phyloP scores from a whole-genome alignment of 1,140 invertebrate species.

The Heliconius congener region DNA sequence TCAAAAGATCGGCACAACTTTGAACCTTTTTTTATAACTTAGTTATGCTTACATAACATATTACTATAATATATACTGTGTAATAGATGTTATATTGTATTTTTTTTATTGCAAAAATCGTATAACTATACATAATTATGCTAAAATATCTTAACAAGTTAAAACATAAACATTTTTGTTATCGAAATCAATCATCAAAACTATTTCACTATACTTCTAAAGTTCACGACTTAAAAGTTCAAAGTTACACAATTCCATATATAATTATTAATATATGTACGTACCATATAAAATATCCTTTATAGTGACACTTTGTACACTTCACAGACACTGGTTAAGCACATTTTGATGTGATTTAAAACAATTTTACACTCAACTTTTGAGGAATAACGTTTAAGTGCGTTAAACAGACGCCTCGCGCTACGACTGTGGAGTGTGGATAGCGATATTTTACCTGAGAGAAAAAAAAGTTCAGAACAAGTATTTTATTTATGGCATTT shows the following conservation, averaged over 20 bases:
- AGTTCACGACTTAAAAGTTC: slow-evolving; percentile 9
- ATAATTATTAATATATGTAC: not conserved
- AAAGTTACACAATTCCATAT: not conserved
- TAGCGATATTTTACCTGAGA: slow-evolving; percentile 77
- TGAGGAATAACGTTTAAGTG: slow-evolving; percentile 40
- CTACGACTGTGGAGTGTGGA: slow-evolving; percentile 63
- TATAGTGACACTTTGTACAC: not conserved
- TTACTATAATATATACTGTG: not conserved
- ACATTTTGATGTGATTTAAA: slow-evolving; percentile 37
- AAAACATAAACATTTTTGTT: not conserved
- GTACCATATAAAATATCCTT: slow-evolving; percentile 12
- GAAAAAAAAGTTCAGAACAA: slow-evolving; percentile 70
- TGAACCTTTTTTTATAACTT: not conserved
- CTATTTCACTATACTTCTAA: slow-evolving; percentile 2
- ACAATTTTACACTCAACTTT: slow-evolving; percentile 23
- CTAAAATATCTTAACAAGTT: not conserved
- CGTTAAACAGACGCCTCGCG: slow-evolving; percentile 52
- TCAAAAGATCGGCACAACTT: not conserved
- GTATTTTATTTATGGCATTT: slow-evolving; percentile 41
- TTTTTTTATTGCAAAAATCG: too few species aligned
- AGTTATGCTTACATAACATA: not conserved
- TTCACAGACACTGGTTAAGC: not conserved
- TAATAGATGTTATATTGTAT: not conserved
- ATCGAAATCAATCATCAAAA: slow-evolving; percentile 11
- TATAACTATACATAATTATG: not conserved